Base-by-base conservation (phyloP, 2,113 vertebrate species). In the Leptocoma aspasia region DNA sequence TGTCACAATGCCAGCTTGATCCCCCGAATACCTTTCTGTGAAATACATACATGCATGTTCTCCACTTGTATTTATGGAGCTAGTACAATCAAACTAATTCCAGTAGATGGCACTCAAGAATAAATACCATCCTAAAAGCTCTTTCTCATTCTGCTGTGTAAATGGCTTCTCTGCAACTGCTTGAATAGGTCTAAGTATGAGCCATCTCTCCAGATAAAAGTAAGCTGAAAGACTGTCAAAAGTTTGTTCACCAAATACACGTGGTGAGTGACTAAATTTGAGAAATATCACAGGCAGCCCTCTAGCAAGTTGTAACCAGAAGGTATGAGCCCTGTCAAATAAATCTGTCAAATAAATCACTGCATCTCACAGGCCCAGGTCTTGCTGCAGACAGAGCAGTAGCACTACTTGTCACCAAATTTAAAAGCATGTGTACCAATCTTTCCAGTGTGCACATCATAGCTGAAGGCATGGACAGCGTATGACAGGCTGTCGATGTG, bases 401-500 rank as follows among this genome's bases (percentile, higher is more conserved):
- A 78, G 35, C 4, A 3, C 23, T 71, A 35, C 41, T 68, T 53
- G 33, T 42, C 65, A 77, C 41, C 3, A 0, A 59, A 54, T 54
- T 76, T 22, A 60, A 85, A 77, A 93, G 49, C 24, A 13, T 1
- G 1, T 73, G 73, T 96, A 98, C 98, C 97, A 1, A 98, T 95
- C 60, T 84, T 94, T 81, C 99, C 99, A 3, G 98, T 97, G 81
- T 83, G 70, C 14, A 94, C 44, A 87, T 99, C 97, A 11, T 99
- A 99, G 96, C 97, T 98, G 56, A 98, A 99, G 21, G 98, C 99
- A 23, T 98, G 98, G 41, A 99, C 97, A 1, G 86, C 96, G 1
- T 95, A 98, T 13, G 96, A 75, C 94, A 99, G 96, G 96, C 98
- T 99, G 96, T 99, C 98, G 0, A 99, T 98, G 94, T 99, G 99